These are phyloP conservation scores for Stercorarius parasiticus DNA, from an alignment of 2,113 vertebrate species.

Conservation along the genomic window DNA sequence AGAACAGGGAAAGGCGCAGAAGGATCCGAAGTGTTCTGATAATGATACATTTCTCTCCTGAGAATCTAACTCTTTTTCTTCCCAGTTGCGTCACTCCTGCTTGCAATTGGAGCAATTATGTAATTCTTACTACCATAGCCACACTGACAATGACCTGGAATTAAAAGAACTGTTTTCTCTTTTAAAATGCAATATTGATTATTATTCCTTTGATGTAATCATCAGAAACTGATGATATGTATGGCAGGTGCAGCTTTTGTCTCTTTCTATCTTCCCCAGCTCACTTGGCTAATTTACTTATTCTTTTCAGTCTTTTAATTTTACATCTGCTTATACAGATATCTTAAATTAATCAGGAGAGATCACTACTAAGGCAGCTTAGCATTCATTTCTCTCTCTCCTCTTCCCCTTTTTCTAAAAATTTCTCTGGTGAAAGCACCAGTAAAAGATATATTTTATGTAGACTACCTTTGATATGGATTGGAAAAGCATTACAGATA, in stretches of 20 bases:
- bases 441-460: background rate
- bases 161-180: background rate
- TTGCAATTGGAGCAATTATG: background rate
- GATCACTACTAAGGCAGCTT: background rate
- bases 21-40: background rate
- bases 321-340: background rate
- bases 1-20: background rate
- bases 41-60: background rate
- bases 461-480: background rate
- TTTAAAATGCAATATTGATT: background rate
- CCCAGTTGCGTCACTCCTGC: background rate
- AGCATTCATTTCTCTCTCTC: background rate
- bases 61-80: background rate
- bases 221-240: background rate
- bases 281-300: background rate
- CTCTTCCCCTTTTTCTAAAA: background rate
- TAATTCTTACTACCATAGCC: background rate
- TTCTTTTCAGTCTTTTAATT: background rate
- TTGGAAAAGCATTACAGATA: background rate
- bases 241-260: background rate
- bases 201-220: background rate
- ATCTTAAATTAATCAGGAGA: background rate
- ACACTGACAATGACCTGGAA: background rate
- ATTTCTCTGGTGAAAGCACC: background rate
- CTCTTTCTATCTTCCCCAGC: background rate